Percentiles rank a stretch among this genome's conserved stretches.
phyloP scores from a whole-genome alignment of 2,113 vertebrate genomes.

The Silurus glanis region DNA sequence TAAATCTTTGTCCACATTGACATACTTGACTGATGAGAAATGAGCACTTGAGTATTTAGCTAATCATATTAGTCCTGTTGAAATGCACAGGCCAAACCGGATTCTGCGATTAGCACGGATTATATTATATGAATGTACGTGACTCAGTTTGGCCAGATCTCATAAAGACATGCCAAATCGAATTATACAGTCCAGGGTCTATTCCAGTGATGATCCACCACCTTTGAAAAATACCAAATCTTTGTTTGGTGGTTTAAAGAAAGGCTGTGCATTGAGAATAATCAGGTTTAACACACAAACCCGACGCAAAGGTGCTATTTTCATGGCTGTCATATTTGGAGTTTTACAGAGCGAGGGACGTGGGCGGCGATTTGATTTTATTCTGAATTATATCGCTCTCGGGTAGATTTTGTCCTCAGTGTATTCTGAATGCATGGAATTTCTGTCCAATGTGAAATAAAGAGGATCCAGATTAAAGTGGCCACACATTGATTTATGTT shows the following conservation, averaged over 20 bases:
- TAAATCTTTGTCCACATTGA: background rate
- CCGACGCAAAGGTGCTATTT: constrained; percentile 38
- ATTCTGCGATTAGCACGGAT: constrained; percentile 25
- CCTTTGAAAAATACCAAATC: constrained; percentile 9
- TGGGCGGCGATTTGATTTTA: constrained; percentile 26
- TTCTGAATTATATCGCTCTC: background rate
- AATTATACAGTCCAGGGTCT: constrained; percentile 29
- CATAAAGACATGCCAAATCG: constrained; percentile 35
- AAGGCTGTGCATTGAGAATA: constrained; percentile 14
- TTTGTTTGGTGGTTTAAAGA: constrained; percentile 25
- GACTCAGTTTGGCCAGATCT: constrained; percentile 31
- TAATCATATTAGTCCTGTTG: constrained; percentile 35
- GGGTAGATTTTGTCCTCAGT: background rate
- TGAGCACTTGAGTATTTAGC: constrained; percentile 7
- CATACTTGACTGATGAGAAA: constrained; percentile 18
- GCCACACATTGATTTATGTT: background rate
- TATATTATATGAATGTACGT: constrained; percentile 20
- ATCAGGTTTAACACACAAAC: constrained; percentile 17
- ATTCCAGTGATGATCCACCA: background rate
- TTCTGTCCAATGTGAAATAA: background rate
- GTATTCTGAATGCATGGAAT: background rate
- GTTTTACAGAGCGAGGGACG: constrained; percentile 22
- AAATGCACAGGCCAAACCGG: background rate
- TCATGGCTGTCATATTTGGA: constrained; percentile 41
- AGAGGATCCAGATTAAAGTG: background rate